Percentiles rank a stretch among this genome's conserved stretches.
These are phyloP conservation scores for Actinopyga echinites DNA, from an alignment of 53 echinoderm and acorn worm genomes.

Conservation along the genomic window DNA sequence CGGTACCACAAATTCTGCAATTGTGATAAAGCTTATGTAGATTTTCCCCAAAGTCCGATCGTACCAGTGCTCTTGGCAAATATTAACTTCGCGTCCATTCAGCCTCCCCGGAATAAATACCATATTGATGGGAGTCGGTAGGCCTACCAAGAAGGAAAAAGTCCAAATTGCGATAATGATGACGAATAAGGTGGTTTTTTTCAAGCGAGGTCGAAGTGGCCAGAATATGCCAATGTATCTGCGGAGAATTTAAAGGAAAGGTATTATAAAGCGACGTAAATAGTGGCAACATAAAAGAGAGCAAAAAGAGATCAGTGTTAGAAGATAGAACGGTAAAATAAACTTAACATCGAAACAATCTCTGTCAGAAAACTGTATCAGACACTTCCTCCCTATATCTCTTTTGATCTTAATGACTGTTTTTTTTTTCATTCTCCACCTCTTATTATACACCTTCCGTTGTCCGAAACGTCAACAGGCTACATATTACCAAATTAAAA, in stretches of 20 bases:
- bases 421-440: no score
- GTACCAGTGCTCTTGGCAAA: slow-evolving; percentile 80
- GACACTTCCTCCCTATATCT: no score
- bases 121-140: slow-evolving; percentile 72
- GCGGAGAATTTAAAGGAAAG: neutral
- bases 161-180: slow-evolving; percentile 78
- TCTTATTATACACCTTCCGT: no score
- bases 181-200: slow-evolving; percentile 67
- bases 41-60: slow-evolving; percentile 52
- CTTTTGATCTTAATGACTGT: no score
- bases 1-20: slow-evolving; percentile 83
- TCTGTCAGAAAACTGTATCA: no score
- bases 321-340: no score
- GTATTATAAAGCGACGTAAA: no score
- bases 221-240: slow-evolving; percentile 92
- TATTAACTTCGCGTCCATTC: slow-evolving; percentile 1
- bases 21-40: slow-evolving; percentile 75
- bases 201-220: slow-evolving; percentile 92
- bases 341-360: no score
- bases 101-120: slow-evolving; percentile 12
- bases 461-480: no score
- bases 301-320: no score
- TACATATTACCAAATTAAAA: no score
- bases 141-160: slow-evolving; percentile 73
- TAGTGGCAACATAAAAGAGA: no score